Base-by-base conservation (phyloP, 37 sponge, comb jelly and placozoan species). In the Sycon ciliatum region DNA sequence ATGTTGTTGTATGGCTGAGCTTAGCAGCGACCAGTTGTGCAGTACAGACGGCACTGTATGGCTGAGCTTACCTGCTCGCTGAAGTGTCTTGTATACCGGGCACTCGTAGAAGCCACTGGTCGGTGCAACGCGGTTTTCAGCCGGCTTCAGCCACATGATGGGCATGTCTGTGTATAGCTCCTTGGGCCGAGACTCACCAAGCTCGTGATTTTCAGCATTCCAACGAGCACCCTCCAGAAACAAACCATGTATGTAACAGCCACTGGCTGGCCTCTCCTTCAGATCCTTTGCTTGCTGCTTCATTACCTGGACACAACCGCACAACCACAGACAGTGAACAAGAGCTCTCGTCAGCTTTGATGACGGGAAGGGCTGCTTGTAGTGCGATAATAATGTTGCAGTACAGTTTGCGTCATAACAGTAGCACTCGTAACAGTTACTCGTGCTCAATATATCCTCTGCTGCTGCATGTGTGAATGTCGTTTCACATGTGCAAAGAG, bases 61-160 rank as follows among this genome's bases (percentile, higher is more conserved):
- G n/a, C n/a, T 46, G 53, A 73, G 66, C 3, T 69, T 81, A n/a
- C 97, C 97, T 72, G 97, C 97, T 73, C 97, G 74, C 4, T 92
- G 87, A 13, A 90, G 82, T 28, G 97, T 95, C 86, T 95, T 95
- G 84, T 95, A 95, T 40, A 96, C 93, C 6, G 98, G 98, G 67
- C 92, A 92, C 6, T 86, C 33, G 67, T 96, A 96, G 24, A 92
- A 84, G 1, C 92, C 92, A 13, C 68, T 57, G 3, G 73, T 71
- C 4, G 92, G 92, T 34, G 69, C 76, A 53, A 74, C 79, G 57
- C 92, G 74, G 72, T 92, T 86, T 13, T 85, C 89, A 4, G 69
- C 78, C 0, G 98, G 98, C 29, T 84, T 73, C 56, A 96, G 76
- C 84, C 85, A 85, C 71, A 96, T 89, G 0, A 86, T 83, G 7